Evolutionary conservation across 1,140 invertebrate genomes (phyloP).

Genomic region (Calliphora vicina): DNA sequence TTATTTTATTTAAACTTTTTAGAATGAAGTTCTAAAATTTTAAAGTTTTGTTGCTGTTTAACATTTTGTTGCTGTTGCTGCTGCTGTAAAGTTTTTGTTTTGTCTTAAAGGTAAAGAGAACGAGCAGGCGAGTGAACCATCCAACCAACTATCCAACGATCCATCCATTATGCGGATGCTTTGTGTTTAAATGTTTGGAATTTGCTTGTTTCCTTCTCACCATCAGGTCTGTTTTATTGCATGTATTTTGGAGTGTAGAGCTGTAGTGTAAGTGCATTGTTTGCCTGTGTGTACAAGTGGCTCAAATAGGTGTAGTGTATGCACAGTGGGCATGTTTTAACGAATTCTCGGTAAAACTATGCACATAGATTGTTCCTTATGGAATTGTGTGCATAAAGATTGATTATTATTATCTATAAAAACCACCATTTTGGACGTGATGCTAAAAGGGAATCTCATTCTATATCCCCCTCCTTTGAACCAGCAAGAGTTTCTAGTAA

Average conservation of each 20-base stretch:
- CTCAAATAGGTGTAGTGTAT: background rate
- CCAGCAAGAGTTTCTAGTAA: no score
- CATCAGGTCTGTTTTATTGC: background rate
- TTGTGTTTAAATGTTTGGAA: slow-evolving; percentile 31
- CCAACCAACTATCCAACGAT: background rate
- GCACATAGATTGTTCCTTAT: no score
- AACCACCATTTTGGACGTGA: no score
- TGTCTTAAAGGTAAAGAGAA: background rate
- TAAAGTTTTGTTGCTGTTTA: slow-evolving; percentile 10
- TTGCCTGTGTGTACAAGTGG: background rate
- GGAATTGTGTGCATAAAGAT: no score
- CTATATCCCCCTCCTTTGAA: no score
- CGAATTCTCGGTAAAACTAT: no score
- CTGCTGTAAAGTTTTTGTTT: background rate
- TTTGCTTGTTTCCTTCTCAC: slow-evolving; percentile 27
- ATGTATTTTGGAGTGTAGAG: background rate
- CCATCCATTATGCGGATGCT: slow-evolving; percentile 20
- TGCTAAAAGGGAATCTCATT: no score
- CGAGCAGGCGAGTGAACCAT: background rate
- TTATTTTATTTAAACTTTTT: background rate
- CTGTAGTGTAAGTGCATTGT: background rate
- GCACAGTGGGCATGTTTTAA: background rate
- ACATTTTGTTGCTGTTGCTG: background rate
- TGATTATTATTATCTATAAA: no score
- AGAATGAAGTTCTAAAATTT: slow-evolving; percentile 34